A percentile compares a stretch with the other conserved stretches of the same genome.
Evolutionary conservation across 2,797 vertebrate species (phyloP).

Genomic region (Siniperca scherzeri): DNA sequence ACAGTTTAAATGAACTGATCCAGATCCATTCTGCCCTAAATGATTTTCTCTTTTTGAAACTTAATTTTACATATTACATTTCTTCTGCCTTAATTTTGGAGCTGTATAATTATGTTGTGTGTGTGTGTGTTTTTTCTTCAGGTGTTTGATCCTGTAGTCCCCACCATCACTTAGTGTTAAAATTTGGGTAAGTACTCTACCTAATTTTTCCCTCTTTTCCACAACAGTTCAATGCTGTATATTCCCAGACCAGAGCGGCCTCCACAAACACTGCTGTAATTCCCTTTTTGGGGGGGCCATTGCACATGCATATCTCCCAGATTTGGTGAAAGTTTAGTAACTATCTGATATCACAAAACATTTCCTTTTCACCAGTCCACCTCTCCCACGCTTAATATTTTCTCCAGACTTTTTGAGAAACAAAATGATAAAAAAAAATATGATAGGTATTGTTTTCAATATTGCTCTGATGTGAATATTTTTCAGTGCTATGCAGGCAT

Average conservation of each 20-base stretch:
- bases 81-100: conserved; percentile 10
- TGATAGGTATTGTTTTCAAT: background rate
- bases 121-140: conserved; percentile 47
- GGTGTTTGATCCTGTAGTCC: conserved; percentile 67
- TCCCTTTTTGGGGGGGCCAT: too few relatives aligned
- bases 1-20: conserved; percentile 1
- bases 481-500: background rate
- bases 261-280: background rate
- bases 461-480: background rate
- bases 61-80: background rate
- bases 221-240: background rate
- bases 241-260: background rate
- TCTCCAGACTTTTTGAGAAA: background rate
- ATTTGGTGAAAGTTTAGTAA: background rate
- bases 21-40: conserved; percentile 10
- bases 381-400: background rate
- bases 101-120: background rate
- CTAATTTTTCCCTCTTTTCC: conserved; percentile 16
- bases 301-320: background rate
- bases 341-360: background rate
- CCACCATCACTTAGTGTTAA: conserved; percentile 44
- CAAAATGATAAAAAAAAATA: background rate
- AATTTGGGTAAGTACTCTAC: conserved; percentile 70
- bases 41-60: background rate
- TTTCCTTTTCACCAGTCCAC: background rate